A percentile compares a stretch with the other conserved stretches of the same genome.
phyloP scores from a whole-genome alignment of 2,888 invertebrate genomes.

The Dasysyrphus tricinctus region DNA sequence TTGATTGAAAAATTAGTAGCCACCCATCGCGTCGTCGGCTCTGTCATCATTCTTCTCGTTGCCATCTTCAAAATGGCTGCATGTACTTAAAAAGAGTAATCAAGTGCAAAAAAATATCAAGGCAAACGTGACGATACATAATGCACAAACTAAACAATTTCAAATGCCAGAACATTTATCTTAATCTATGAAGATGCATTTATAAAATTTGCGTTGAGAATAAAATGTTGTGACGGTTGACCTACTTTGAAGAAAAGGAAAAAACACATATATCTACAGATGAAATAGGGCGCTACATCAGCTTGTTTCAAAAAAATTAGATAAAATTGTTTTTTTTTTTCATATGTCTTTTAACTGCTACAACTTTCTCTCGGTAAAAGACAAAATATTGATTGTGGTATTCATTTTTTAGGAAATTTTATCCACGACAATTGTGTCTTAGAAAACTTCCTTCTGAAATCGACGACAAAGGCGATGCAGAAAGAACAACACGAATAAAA shows the following conservation, averaged over 20 bases:
- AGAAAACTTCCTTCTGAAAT: too few relatives aligned
- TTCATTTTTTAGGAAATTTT: too few relatives aligned
- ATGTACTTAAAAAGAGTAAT: neutral
- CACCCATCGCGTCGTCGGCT: neutral
- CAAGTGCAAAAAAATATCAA: constrained; percentile 7
- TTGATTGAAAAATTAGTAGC: constrained; percentile 29
- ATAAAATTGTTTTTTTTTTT: neutral
- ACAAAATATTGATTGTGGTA: too few relatives aligned
- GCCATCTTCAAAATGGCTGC: neutral
- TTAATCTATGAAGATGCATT: constrained; percentile 22
- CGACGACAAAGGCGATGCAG: too few relatives aligned
- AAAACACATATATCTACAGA: neutral
- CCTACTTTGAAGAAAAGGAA: constrained; percentile 7
- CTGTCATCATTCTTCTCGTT: neutral
- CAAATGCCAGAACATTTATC: constrained; percentile 2
- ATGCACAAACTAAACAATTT: neutral
- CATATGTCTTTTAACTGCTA: too few relatives aligned
- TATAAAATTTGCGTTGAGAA: constrained; percentile 3
- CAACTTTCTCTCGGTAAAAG: too few relatives aligned
- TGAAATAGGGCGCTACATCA: constrained; percentile 9
- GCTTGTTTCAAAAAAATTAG: neutral
- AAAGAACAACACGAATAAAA: too few relatives aligned
- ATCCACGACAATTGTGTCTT: too few relatives aligned
- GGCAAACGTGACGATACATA: neutral
- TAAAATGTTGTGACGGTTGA: neutral